Evolutionary conservation across 2,888 invertebrate species (phyloP), one percentile per base, ranked within the genome.

Genomic region (Platycheirus albimanus): DNA sequence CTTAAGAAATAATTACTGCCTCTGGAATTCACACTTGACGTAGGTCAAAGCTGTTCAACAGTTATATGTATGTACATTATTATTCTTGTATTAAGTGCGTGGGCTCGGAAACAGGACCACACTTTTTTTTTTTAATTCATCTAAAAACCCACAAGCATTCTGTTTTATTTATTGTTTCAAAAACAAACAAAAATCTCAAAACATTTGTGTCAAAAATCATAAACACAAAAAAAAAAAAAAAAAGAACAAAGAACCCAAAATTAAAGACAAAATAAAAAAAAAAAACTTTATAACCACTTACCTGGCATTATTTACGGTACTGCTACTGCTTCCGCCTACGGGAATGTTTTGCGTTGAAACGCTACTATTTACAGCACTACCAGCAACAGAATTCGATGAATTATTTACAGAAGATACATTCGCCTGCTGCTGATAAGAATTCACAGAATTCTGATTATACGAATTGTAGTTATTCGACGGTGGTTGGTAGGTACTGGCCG

Each of bases 261-360:
- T 19, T 11, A 5, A 36, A 51, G 15, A 11, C 15, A 47, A 47
- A 11, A 10, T 24, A 67, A 13, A 47, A 33, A 47, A 67, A 8
- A 20, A 28, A 28, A n/a, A n/a, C 20, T 15, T 5, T 45, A 52
- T 54, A 17, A 36, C 24, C 8, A 85, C 88, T 86, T 87, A 91
- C 91, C 88, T 89, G 85, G 90, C 87, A 88, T 88, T 89, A 69
- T 89, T 90, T 75, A 88, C 86, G 66, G 86, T 88, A 86, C 87
- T 89, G 85, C 87, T 87, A 86, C 79, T 89, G 86, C 87, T 88
- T 86, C 88, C 89, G 80, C 90, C 90, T 76, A 89, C 90, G 86
- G 91, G 90, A 90, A 91, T 90, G 90, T 90, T 91, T 89, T 90
- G 91, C 85, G 89, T 87, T 78, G 90, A 87, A 76, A 87, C 88